Evolutionary conservation across 2,888 invertebrate species (phyloP).

Genomic region (Pachliopta kotzebuea): DNA sequence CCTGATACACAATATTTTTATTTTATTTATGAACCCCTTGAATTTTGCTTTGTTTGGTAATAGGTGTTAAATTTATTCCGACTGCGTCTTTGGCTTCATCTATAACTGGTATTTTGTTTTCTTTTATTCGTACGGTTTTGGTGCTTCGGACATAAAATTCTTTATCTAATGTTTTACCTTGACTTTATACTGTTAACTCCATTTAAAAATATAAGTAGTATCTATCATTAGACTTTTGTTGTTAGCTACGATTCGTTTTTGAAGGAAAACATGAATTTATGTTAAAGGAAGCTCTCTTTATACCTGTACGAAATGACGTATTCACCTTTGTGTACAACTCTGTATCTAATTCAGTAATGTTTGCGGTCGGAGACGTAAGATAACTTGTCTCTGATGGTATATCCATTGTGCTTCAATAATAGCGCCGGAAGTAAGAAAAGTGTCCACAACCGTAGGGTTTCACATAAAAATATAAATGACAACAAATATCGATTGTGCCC

Average conservation of each 20-base stretch:
- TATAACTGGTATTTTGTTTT: conserved; percentile 17
- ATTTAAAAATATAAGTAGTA: not conserved
- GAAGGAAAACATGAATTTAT: not conserved
- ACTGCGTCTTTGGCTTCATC: conserved; percentile 20
- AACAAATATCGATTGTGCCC: conserved; percentile 65
- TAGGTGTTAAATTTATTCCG: conserved; percentile 27
- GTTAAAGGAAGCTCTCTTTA: conserved; percentile 2
- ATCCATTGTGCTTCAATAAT: conserved; percentile 50
- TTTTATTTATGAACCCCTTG: conserved; percentile 29
- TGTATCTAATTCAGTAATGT: conserved; percentile 35
- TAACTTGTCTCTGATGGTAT: conserved; percentile 44
- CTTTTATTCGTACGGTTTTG: conserved; percentile 4
- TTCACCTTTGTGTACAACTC: conserved; percentile 29
- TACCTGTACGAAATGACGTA: not conserved
- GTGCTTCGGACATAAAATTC: not conserved
- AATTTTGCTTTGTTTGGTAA: conserved; percentile 27
- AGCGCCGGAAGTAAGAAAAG: conserved; percentile 61
- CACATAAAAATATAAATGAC: conserved; percentile 64
- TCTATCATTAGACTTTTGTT: not conserved
- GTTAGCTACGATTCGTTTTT: not conserved
- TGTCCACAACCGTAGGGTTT: conserved; percentile 49
- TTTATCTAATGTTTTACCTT: not conserved
- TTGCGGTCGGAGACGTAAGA: conserved; percentile 58
- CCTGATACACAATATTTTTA: conserved; percentile 47
- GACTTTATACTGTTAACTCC: not conserved